A percentile compares a stretch with the other conserved stretches of the same genome.
Conservation (phyloP, 2,113 vertebrate genomes). For the Edolisoma coerulescens region DNA sequence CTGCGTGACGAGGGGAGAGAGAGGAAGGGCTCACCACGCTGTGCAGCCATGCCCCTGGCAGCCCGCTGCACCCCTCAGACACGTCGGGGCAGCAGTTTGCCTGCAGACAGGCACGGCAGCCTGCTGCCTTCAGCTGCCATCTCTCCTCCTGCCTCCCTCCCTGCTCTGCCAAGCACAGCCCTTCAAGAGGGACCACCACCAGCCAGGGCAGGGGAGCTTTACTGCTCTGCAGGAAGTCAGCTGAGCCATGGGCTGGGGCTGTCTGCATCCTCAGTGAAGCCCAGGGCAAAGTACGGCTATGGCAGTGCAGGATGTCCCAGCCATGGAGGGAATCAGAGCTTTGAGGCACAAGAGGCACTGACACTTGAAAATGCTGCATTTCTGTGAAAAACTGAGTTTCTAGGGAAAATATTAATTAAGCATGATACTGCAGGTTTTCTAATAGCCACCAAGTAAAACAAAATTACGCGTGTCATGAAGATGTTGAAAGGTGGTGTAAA, state of each 20-base stretch:
- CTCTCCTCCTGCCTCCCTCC: background rate
- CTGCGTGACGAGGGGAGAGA: rapidly evolving
- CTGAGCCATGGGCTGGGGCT: rapidly evolving
- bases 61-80: background rate
- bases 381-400: background rate
- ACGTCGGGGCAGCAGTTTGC: background rate
- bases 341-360: background rate
- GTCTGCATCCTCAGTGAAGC: background rate
- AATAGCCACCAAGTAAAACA: background rate
- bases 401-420: background rate
- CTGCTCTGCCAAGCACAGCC: background rate
- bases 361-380: background rate
- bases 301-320: background rate
- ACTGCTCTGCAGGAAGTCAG: background rate
- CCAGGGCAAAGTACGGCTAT: background rate
- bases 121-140: background rate
- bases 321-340: background rate
- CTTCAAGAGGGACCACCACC: background rate
- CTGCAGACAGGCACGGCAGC: background rate
- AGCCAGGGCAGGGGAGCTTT: background rate
- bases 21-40: rapidly evolving
- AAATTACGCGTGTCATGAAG: background rate
- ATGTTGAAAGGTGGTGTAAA: background rate
- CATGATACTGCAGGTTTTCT: background rate
- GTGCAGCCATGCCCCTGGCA: rapidly evolving